Evolutionary conservation across 1,140 invertebrate genomes (phyloP), one percentile per base, ranked within the genome.

Genomic region (Drosophila subpulchrella): DNA sequence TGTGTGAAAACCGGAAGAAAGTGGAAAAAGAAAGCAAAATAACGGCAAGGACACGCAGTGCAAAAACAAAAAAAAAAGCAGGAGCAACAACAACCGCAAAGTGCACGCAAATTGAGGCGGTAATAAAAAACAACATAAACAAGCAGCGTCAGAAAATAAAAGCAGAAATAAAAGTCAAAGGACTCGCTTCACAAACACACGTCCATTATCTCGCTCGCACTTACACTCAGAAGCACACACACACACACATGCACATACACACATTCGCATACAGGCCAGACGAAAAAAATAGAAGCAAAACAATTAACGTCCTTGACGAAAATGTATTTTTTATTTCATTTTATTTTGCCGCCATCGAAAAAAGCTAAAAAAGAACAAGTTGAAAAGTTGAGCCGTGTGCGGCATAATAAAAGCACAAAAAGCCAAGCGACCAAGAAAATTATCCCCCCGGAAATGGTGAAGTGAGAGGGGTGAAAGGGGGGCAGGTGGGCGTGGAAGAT

Each of bases 241-340:
- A 68, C 44, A 53, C 36, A 24, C 48, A 20, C 20, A 20, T 20
- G 20, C 20, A 39, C 56, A 47, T 42, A 63, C 36, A 34, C 44
- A 59, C 62, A 56, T 48, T 60, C 17, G 34, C 51, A 76, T 57
- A 34, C 53, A 59, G 53, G 76, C 59, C 53, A 54, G 74, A 66
- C 81, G 71, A 78, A 82, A 85, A 85, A 89, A 90, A 90, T 90
- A 90, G 86, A 90, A 90, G 85, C 85, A 90, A 90, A 90, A 90
- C 86, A 90, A 90, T 90, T 90, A 85, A 90, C 85, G 86, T 90
- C 85, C 85, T 90, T 90, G 86, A 80, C 84, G 84, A 81, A 88
- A 82, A 79, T 76, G 71, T 89, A 79, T 79, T 81, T 81, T 81
- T 81, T 66, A 60, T 75, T 84, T 71, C 66, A 60, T 79, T 75